Evolutionary conservation across 2,797 vertebrate genomes (phyloP), one percentile per base, ranked within the genome.

Genomic region (Melopsittacus undulatus): DNA sequence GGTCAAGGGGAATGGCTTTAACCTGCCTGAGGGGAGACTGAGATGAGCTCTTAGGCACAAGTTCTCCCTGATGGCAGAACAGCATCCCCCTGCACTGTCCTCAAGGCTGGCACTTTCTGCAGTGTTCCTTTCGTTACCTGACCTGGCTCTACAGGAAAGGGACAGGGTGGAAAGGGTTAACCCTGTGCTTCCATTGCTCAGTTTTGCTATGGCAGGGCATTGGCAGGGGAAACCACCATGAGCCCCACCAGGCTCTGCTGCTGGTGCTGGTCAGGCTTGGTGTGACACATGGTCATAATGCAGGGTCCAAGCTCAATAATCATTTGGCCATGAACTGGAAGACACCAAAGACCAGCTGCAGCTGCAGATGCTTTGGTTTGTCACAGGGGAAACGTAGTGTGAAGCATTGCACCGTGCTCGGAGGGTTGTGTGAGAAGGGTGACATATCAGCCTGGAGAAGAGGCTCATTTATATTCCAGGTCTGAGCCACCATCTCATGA

Each of bases 381-480:
- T n/a, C 77, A 30, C n/a, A 4, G 43, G 54, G 59, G 27, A 85
- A 61, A 11, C 1, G 3, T 23, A 43, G 20, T 83, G 77, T 64
- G 19, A 83, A 88, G 59, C 70, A 16, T 0, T 5, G 11, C 59
- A 27, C 16, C 1, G 0, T 1, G 19, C 72, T 72, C 82, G 30
- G 32, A 66, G 77, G 40, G 36, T 61, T 56, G 22, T 6, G 34
- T 54, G 46, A 13, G 61, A 92, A 70, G 40, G n/a, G 48, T 52
- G 45, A n/a, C 29, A 9, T 5, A 9, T 10, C 79, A 92, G 30
- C 79, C 76, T 32, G 21, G 51, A 42, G 72, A 86, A 77, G 42
- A 81, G 61, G 17, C 54, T 91, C 87, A 81, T 94, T 75, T 68
- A 26, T 73, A 81, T 94, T 92, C 77, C 87, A 76, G 66, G 32